Evolutionary conservation across 2,797 vertebrate species (phyloP), one percentile per base, ranked within the genome.

Genomic region (Channallabes apus): DNA sequence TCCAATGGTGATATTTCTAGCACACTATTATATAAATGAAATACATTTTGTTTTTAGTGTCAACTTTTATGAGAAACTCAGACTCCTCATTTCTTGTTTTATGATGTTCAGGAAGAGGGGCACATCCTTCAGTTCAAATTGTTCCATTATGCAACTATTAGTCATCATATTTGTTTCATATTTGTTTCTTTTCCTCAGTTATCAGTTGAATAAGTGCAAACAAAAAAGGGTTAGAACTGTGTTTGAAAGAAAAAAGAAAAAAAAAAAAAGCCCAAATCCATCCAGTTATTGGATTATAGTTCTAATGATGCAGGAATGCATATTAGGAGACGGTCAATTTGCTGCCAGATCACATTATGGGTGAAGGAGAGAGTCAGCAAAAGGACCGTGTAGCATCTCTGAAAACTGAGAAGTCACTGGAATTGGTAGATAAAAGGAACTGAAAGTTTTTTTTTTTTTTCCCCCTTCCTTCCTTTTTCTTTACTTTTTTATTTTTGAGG

Each of bases 201-300:
- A 46, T 72, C 56, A 4, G 56, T 51, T 84, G 58, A 78, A 81
- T 58, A 46, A 65, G 46, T 15, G 7, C 81, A 46, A 54, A 78
- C 20, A 32, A 79, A 32, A 29, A 82, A 73, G 62, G 29, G 11
- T 0, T 38, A 76, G 61, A 75, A 8, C 81, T 68, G 35, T 41
- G 32, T 78, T 71, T 18, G 2, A 46, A 82, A 51, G 69, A 86
- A 54, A 46, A 0, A 46, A 46, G 0, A 35, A 35, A 1, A 46
- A 2, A 46, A 2, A 46, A 46, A 9, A 46, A 46, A 46, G 6
- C 6, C 41, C 46, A 67, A 80, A 64, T 46, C 35, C 81, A 62
- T n/a, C n/a, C n/a, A 80, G 83, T 82, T 82, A 77, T 80, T 87
- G 84, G 18, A 32, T 32, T 83, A 62, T n/a, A n/a, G n/a, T n/a